Evolutionary conservation across 2,113 vertebrate species (phyloP).

Genomic region (Romanogobio albipinnatus): DNA sequence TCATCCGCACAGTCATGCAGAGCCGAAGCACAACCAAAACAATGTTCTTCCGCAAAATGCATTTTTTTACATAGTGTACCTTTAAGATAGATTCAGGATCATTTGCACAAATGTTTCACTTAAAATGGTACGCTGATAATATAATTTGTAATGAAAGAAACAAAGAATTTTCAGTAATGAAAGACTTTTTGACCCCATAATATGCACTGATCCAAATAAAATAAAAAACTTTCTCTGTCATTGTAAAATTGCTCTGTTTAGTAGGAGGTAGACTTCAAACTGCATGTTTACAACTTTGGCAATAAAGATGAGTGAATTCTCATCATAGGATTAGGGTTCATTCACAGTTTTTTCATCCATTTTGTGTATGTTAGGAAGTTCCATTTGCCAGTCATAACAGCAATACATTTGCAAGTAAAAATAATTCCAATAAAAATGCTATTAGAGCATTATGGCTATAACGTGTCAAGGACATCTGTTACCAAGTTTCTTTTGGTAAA

Average conservation of each 20-base stretch:
- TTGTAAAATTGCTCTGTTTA: not conserved
- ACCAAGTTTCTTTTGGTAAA: not conserved
- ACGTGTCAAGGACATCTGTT: not conserved
- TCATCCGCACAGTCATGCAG: too few relatives aligned
- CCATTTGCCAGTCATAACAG: not conserved
- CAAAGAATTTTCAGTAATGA: not conserved
- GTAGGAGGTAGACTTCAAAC: slow-evolving; percentile 20
- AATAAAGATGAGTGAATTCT: not conserved
- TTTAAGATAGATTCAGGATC: not conserved
- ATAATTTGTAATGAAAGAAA: not conserved
- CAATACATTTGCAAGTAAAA: not conserved
- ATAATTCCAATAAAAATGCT: not conserved
- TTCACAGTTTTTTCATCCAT: not conserved
- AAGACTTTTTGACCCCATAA: not conserved
- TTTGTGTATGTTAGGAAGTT: not conserved
- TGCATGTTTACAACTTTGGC: slow-evolving; percentile 21
- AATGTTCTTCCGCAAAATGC: too few relatives aligned
- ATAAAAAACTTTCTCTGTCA: not conserved
- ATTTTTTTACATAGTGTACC: too few relatives aligned
- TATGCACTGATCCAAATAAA: not conserved
- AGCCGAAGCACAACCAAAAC: too few relatives aligned
- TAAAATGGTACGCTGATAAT: not conserved
- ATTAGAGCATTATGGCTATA: not conserved
- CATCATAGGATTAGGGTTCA: too few relatives aligned
- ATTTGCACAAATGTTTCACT: not conserved